phyloP scores from a whole-genome alignment of 2,888 invertebrate genomes.

The Mesodorylaimus sp. region DNA sequence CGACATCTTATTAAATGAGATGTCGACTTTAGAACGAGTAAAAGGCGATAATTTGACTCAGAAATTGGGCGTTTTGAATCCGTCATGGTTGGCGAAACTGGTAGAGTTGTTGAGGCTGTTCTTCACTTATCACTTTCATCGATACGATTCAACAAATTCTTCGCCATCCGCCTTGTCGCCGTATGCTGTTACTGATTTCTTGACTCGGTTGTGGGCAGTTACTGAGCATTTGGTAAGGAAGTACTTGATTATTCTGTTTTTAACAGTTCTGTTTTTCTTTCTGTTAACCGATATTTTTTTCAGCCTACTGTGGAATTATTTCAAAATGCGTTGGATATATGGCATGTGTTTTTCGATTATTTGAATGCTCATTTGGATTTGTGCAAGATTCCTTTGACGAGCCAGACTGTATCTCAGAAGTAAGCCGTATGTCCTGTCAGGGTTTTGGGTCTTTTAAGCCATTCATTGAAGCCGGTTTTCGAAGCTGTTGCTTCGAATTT shows the following conservation, averaged over 20 bases:
- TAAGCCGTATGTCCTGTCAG: no score
- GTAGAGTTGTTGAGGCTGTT: not conserved
- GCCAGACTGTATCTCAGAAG: no score
- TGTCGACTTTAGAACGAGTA: not conserved
- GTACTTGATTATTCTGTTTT: no score
- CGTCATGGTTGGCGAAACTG: not conserved
- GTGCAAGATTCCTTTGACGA: no score
- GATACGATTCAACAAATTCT: not conserved
- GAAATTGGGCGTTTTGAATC: not conserved
- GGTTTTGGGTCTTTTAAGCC: no score
- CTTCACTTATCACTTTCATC: not conserved
- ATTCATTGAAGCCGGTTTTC: no score
- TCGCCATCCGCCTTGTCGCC: not conserved
- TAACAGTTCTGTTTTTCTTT: not conserved
- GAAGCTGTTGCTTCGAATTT: no score
- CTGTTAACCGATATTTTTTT: not conserved
- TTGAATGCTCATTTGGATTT: not conserved
- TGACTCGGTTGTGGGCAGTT: not conserved
- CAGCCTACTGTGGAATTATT: not conserved
- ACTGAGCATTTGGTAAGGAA: not conserved
- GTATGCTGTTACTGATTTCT: no score
- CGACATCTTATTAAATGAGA: not conserved
- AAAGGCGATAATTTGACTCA: not conserved
- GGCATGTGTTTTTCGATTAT: not conserved
- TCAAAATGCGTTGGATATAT: not conserved